Conservation (phyloP, 1,140 invertebrate species). For the Sitobion miscanthi region DNA sequence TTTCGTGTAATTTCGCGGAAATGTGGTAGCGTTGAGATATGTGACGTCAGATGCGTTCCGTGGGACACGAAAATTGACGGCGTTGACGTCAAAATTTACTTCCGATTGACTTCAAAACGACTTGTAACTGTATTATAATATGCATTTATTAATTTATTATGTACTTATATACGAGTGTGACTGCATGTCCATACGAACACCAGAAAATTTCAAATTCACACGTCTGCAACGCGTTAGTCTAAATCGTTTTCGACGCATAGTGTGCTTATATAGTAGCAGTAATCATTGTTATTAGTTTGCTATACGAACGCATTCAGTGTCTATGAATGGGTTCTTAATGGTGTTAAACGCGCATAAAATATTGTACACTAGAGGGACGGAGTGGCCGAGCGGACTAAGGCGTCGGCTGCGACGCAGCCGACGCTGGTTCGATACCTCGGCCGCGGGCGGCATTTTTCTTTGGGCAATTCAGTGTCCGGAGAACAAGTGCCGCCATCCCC, state of each 20-base stretch:
- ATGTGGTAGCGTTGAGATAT: too few species aligned
- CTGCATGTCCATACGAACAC: too few species aligned
- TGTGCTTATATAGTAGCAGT: not conserved
- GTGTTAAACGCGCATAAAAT: not conserved
- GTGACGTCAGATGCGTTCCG: not conserved
- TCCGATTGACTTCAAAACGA: not conserved
- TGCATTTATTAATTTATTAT: not conserved
- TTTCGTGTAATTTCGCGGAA: not conserved
- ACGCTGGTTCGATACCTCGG: too few species aligned
- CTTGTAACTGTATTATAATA: not conserved
- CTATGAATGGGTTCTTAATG: not conserved
- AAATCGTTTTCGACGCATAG: not conserved
- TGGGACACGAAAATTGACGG: not conserved
- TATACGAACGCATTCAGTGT: not conserved
- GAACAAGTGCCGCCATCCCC: too few species aligned
- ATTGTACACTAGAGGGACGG: too few species aligned
- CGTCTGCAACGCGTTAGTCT: not conserved
- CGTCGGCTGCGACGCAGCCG: too few species aligned
- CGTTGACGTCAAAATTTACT: not conserved
- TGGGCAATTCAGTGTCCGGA: too few species aligned
- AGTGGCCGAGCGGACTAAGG: too few species aligned
- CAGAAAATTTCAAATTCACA: not conserved
- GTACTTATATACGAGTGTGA: not conserved
- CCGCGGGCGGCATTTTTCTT: too few species aligned
- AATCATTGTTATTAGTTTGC: not conserved